Evolutionary conservation across 2,797 vertebrate species (phyloP).

Genomic region (Manis pentadactyla): DNA sequence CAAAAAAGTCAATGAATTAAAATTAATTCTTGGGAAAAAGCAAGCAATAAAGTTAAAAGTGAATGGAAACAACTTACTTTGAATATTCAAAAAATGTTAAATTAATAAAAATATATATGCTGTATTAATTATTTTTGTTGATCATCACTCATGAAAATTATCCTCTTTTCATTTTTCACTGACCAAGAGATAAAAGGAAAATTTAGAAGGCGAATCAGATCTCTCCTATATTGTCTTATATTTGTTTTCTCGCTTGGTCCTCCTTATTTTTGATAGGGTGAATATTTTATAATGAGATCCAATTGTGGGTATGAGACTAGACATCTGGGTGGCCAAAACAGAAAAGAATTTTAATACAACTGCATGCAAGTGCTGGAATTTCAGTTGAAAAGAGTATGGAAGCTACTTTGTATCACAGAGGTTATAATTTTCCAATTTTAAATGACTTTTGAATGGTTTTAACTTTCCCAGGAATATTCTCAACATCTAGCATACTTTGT

Average conservation of each 20-base stretch:
- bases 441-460: not conserved
- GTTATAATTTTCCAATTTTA: conserved; percentile 28
- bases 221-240: not conserved
- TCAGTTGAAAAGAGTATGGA: conserved; percentile 39
- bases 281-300: conserved; percentile 30
- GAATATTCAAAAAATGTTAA: not conserved
- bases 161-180: not conserved
- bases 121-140: not conserved
- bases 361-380: conserved; percentile 41
- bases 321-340: conserved; percentile 22
- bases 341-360: conserved; percentile 34
- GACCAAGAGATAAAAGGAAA: not conserved
- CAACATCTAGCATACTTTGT: not conserved
- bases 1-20: not conserved
- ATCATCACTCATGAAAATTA: not conserved
- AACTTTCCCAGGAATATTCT: not conserved
- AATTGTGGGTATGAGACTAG: not conserved
- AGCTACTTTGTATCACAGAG: not conserved
- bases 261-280: not conserved
- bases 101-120: not conserved
- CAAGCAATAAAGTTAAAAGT: not conserved
- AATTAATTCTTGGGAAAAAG: not conserved
- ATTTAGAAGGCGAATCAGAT: not conserved
- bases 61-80: not conserved
- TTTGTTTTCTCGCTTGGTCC: not conserved